These are phyloP conservation scores for Uloborus plumipes DNA, from an alignment of 2,888 invertebrate species.

Conservation along the genomic window DNA sequence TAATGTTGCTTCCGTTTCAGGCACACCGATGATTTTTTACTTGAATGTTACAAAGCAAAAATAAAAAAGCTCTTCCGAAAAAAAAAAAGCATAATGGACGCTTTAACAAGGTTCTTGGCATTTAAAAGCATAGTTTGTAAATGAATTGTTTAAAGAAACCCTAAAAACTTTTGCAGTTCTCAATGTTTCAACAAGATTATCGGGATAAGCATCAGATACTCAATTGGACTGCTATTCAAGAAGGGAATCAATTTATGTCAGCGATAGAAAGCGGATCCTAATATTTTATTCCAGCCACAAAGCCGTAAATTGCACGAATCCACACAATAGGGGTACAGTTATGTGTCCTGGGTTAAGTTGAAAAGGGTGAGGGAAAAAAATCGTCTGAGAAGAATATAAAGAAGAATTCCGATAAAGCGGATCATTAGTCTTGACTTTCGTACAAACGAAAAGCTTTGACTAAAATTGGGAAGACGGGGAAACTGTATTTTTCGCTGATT, in stretches of 20 bases:
- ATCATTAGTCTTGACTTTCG: slow-evolving; percentile 58
- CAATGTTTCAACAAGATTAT: slow-evolving; percentile 8
- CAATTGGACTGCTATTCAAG: background rate
- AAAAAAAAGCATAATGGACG: no score
- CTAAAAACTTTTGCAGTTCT: no score
- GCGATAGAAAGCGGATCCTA: slow-evolving; percentile 37
- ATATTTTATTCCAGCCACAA: slow-evolving; percentile 57
- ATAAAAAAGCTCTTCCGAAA: no score
- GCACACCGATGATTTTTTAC: no score
- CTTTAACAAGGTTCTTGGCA: no score
- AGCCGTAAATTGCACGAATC: slow-evolving; percentile 42
- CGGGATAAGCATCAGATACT: background rate
- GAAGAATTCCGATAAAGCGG: slow-evolving; percentile 55
- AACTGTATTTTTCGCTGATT: slow-evolving; percentile 49
- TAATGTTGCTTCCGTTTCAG: no score
- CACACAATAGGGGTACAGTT: slow-evolving; percentile 37
- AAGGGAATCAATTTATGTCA: slow-evolving; percentile 38
- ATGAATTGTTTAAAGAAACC: no score
- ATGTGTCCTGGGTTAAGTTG: slow-evolving; percentile 7
- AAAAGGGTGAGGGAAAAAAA: slow-evolving; percentile 39
- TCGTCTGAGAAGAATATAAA: slow-evolving; percentile 29
- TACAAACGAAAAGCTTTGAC: slow-evolving; percentile 48
- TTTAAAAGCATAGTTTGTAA: no score
- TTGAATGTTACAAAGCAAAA: no score
- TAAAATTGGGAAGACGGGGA: slow-evolving; percentile 32